Conservation (phyloP, 1,140 invertebrate genomes). For the Asobara japonica region DNA sequence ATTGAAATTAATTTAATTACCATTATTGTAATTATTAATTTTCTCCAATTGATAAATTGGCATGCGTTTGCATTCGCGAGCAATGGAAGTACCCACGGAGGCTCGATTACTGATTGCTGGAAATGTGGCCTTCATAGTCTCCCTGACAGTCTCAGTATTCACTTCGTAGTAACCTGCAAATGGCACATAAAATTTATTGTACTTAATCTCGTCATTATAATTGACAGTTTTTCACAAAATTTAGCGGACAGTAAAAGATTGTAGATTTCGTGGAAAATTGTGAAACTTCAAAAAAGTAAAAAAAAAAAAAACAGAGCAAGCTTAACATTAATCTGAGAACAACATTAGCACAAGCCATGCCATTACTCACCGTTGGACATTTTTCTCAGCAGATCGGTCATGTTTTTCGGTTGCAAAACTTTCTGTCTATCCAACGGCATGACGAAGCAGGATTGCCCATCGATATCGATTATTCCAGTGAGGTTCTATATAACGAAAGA, state of each 20-base stretch:
- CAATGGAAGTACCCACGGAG: constrained; percentile 75
- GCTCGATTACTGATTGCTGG: constrained; percentile 77
- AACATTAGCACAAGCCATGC: not conserved
- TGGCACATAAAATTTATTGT: constrained; percentile 13
- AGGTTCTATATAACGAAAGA: constrained; percentile 69
- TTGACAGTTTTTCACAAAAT: no score
- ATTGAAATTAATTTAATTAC: constrained; percentile 40
- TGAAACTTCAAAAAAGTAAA: constrained; percentile 27
- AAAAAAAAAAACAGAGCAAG: not conserved
- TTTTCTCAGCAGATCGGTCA: constrained; percentile 83
- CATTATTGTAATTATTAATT: constrained; percentile 51
- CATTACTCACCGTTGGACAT: constrained; percentile 73
- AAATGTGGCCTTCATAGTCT: constrained; percentile 79
- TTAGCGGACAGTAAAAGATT: no score
- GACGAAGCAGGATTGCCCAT: constrained; percentile 82
- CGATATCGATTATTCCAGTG: constrained; percentile 87
- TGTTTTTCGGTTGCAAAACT: constrained; percentile 79
- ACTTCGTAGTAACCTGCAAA: constrained; percentile 82
- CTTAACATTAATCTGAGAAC: not conserved
- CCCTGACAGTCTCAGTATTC: constrained; percentile 79
- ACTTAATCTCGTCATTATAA: no score
- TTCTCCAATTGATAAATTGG: constrained; percentile 81
- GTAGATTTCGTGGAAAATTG: not conserved
- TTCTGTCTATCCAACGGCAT: constrained; percentile 85
- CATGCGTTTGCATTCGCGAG: constrained; percentile 75